Conservation (phyloP, 2,113 vertebrate genomes). For the Mesitornis unicolor region DNA sequence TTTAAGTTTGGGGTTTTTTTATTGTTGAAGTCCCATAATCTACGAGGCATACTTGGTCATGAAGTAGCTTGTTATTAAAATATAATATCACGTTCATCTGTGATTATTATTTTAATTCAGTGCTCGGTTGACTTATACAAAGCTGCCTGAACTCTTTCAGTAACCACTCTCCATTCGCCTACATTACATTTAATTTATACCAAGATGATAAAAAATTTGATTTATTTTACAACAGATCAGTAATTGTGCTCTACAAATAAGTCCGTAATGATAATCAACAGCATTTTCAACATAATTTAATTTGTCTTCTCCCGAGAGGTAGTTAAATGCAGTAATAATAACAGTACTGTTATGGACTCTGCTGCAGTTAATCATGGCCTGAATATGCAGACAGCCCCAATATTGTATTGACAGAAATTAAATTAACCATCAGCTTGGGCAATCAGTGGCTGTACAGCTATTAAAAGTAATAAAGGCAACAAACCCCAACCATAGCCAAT, state of each 20-base stretch:
- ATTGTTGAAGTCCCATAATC: constrained; percentile 55
- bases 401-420: constrained; percentile 92
- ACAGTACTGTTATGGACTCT: constrained; percentile 83
- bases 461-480: constrained; percentile 87
- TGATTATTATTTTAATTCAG: constrained; percentile 77
- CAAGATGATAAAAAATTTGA: constrained; percentile 88
- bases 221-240: constrained; percentile 91
- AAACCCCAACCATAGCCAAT: constrained; percentile 82
- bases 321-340: constrained; percentile 89
- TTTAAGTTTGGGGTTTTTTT: constrained; percentile 39
- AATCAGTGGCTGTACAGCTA: constrained; percentile 85
- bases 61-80: constrained; percentile 76
- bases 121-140: constrained; percentile 60
- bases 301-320: constrained; percentile 88
- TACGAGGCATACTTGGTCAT: constrained; percentile 58
- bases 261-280: constrained; percentile 89
- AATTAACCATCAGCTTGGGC: constrained; percentile 87
- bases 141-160: constrained; percentile 69
- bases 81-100: constrained; percentile 56
- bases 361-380: constrained; percentile 84
- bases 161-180: constrained; percentile 65
- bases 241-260: constrained; percentile 91
- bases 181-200: constrained; percentile 83
- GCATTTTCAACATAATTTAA: constrained; percentile 90
- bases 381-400: constrained; percentile 87